Evolutionary conservation across 2,113 vertebrate genomes (phyloP), one percentile per base, ranked within the genome.

Genomic region (Hypomesus transpacificus): DNA sequence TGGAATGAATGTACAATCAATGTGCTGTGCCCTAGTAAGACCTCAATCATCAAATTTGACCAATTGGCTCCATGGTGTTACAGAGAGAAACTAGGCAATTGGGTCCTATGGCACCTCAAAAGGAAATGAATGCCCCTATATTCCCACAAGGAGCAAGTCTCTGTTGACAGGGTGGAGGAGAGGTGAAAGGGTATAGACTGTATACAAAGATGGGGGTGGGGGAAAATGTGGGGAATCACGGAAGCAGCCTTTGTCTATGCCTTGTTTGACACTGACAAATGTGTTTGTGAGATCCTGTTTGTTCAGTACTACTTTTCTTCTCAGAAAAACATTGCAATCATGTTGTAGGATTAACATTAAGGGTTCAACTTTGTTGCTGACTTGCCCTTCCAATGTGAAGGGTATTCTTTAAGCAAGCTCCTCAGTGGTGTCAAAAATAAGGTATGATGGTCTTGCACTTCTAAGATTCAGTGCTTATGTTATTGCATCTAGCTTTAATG

Each of bases 211-310:
- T 28, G 50, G 31, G 18, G 56, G 6, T 28, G 9, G 34, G 21
- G 58, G 3, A 17, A 51, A 52, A 54, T 13, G 39, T 5, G 7
- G 39, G 39, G 39, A 7, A 7, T 46, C 5, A 46, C 9, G 39
- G 39, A 46, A 46, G 39, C 39, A 46, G 39, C 39, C 5, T 46
- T 46, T 46, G 39, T 46, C 39, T 11, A 9, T 46, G 39, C 39
- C 7, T 46, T 34, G 31, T 34, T 46, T 46, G 39, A 46, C 39
- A 46, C 39, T 13, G 2, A 46, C 39, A 46, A 46, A 46, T 62
- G 24, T 72, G 26, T 74, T 69, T 62, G 76, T 50, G 75, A 68
- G 81, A 71, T 59, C 34, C 51, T 80, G 75, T 77, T 73, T 83
- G 76, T 80, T 74, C 69, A 66, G 71, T 20, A 54, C 66, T 73